Conservation (phyloP, 2,888 invertebrate genomes). For the Allophyes oxyacanthae region DNA sequence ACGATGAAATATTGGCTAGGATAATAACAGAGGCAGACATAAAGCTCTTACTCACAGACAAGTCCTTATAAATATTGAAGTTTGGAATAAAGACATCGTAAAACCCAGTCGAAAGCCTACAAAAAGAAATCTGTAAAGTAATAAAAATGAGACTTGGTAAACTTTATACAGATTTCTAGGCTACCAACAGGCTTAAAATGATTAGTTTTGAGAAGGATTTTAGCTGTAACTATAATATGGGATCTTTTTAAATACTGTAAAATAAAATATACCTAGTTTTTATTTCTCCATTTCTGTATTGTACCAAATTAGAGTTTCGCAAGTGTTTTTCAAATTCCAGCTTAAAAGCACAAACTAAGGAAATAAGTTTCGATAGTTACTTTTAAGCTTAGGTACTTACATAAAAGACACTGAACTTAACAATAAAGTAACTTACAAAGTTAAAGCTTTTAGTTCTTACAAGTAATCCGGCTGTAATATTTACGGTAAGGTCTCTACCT, state of each 20-base stretch:
- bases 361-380: constrained; percentile 11
- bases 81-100: constrained; percentile 8
- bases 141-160: too few relatives aligned
- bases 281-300: too few relatives aligned
- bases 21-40: not conserved
- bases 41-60: not conserved
- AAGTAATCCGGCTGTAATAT: constrained; percentile 1
- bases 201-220: too few relatives aligned
- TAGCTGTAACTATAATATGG: too few relatives aligned
- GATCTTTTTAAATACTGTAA: too few relatives aligned
- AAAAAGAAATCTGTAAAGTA: constrained; percentile 5
- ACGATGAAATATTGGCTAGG: not conserved
- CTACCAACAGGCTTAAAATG: too few relatives aligned
- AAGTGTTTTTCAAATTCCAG: not conserved
- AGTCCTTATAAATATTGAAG: constrained; percentile 7
- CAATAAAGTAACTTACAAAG: constrained; percentile 8
- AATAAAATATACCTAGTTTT: too few relatives aligned
- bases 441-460: too few relatives aligned
- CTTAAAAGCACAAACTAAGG: not conserved
- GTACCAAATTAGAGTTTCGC: not conserved
- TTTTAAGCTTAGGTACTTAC: constrained; percentile 8
- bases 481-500: too few relatives aligned
- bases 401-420: constrained; percentile 7
- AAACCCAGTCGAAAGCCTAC: not conserved
- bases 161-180: too few relatives aligned